A percentile compares a stretch with the other conserved stretches of the same genome.
Evolutionary conservation across 2,888 invertebrate genomes (phyloP).

Genomic region (Clunio marinus): DNA sequence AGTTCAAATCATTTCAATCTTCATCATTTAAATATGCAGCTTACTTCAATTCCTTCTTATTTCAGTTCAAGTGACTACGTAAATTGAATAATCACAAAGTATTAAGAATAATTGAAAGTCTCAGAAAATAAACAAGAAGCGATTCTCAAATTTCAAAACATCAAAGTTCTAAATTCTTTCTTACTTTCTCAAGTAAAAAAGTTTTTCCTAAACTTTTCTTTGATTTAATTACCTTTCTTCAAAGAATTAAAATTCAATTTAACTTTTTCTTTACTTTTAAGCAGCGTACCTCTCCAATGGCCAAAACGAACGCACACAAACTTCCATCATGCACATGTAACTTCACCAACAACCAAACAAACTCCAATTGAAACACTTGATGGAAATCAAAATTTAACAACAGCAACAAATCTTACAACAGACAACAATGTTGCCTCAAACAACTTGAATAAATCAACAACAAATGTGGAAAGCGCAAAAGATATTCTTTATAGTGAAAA

Average conservation of each 20-base stretch:
- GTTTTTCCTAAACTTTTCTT: too few species aligned
- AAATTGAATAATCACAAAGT: too few species aligned
- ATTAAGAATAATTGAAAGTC: too few species aligned
- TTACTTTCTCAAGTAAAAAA: too few species aligned
- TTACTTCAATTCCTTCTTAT: too few species aligned
- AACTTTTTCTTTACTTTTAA: slow-evolving; percentile 25
- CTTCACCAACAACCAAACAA: slow-evolving; percentile 25
- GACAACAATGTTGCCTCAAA: background rate
- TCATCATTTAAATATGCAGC: too few species aligned
- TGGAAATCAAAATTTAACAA: background rate
- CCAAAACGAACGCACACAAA: slow-evolving; percentile 40
- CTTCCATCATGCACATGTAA: slow-evolving; percentile 7
- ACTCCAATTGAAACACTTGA: slow-evolving; percentile 7
- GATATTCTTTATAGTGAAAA: slow-evolving; percentile 23
- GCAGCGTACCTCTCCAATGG: slow-evolving; percentile 41
- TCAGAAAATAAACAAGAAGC: too few species aligned
- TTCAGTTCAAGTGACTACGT: too few species aligned
- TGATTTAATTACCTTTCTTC: too few species aligned
- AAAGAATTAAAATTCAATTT: background rate
- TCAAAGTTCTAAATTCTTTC: too few species aligned
- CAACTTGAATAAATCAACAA: background rate
- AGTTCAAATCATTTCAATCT: too few species aligned
- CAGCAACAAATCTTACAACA: background rate
- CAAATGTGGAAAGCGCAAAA: background rate
- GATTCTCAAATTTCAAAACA: too few species aligned